A percentile compares a stretch with the other conserved stretches of the same genome.
These are phyloP conservation scores for Chamaetylas fuelleborni DNA, from an alignment of 2,113 vertebrate genomes.

Conservation along the genomic window DNA sequence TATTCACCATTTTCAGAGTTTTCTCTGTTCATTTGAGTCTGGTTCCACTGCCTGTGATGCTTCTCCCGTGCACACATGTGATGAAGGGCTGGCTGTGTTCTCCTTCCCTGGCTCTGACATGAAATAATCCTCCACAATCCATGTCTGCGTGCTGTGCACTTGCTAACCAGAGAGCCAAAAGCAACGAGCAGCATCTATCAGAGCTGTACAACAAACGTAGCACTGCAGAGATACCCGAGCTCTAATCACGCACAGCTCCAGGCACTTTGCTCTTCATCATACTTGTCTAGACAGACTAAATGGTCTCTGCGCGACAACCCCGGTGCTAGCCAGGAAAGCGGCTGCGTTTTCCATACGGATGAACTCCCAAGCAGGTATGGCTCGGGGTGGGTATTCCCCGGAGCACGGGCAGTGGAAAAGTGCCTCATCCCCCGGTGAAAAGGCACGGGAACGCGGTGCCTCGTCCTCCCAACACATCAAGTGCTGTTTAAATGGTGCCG, in stretches of 20 bases:
- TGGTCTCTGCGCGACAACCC: slow-evolving; percentile 1
- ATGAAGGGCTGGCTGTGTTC: neutral
- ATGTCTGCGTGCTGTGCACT: neutral
- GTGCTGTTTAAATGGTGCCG: neutral
- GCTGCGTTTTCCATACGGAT: slow-evolving; percentile 10
- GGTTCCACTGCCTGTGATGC: neutral
- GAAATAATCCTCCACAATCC: neutral
- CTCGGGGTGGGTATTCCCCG: neutral
- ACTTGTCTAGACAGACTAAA: slow-evolving; percentile 42
- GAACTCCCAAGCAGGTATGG: neutral
- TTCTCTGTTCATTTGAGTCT: neutral
- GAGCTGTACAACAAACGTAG: neutral
- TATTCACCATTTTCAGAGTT: neutral
- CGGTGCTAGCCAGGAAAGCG: neutral
- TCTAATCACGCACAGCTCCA: neutral
- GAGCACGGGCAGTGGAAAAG: neutral
- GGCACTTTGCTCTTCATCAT: slow-evolving; percentile 10
- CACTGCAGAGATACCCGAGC: neutral
- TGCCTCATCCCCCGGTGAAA: neutral
- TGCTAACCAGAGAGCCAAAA: neutral
- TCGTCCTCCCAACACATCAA: neutral
- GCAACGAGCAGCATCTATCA: neutral
- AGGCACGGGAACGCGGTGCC: neutral
- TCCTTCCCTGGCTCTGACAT: neutral
- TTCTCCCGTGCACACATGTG: neutral